Evolutionary conservation across 2,113 vertebrate species (phyloP), one percentile per base, ranked within the genome.

Genomic region (Grus americana): DNA sequence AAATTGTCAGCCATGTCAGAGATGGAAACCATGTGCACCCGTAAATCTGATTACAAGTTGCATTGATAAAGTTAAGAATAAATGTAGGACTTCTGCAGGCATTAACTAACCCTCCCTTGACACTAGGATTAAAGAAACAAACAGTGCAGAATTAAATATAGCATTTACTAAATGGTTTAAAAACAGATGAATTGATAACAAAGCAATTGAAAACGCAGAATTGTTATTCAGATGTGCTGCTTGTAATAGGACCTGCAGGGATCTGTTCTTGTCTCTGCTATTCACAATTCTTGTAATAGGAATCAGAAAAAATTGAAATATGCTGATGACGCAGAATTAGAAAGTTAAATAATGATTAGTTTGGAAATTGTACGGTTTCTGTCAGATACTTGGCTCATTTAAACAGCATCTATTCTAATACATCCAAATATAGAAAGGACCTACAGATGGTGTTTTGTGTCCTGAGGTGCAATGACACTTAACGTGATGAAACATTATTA

Each of bases 361-460:
- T 90, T 71, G 91, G 81, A 79, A 91, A 72, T 47, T 3, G 36
- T 52, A 34, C 2, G 1, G 57, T 79, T 93, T 79, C 74, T 94
- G 90, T 90, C 94, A 94, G 87, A 58, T 79, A 49, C 50, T 94
- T 94, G 94, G 90, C 96, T 94, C 68, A 26, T 66, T 88, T 83
- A 30, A 91, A 46, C 26, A 87, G 81, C 40, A n/a, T 65, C 1
- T 42, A 36, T 88, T 96, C 84, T 73, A 85, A 79, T n/a, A 21
- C 10, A 42, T 71, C 90, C 90, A 96, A 79, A 96, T 91, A 90
- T 82, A 93, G 92, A 52, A 96, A 42, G 44, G 49, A 23, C 74
- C 78, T 92, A 85, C 93, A 96, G 94, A 96, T 96, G 95, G 94
- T 96, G 81, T 96, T 96, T 95, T 95, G 90, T 95, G 84, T 97